Evolutionary conservation across 2,113 vertebrate genomes (phyloP), one percentile per base, ranked within the genome.

Genomic region (Typhlomys cinereus): DNA sequence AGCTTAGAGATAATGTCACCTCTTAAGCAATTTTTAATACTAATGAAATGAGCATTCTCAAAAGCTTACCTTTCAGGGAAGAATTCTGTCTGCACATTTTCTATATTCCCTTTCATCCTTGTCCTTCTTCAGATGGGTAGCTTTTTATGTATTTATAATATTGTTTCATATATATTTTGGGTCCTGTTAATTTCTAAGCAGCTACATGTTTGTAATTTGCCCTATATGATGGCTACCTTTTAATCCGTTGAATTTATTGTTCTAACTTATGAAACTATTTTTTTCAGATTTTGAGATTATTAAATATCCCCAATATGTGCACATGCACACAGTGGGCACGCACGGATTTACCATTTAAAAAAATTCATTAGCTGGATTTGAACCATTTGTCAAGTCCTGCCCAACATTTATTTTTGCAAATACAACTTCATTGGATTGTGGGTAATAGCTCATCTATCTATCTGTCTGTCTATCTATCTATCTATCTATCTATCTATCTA

Each of bases 321-420:
- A n/a, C n/a, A n/a, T n/a, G n/a, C n/a, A n/a, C n/a, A n/a, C n/a
- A n/a, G n/a, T n/a, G n/a, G n/a, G n/a, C n/a, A n/a, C n/a, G n/a
- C n/a, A 64, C 1, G 48, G 48, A 62, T 54, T 92, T 94, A 17
- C 23, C 15, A 81, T 18, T 89, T 36, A 81, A 85, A 95, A 80
- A 27, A 85, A 41, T 12, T 73, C 36, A 3, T 36, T 89, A 76
- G 25, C 29, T 69, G 46, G 14, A 5, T 74, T 52, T 74, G n/a
- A 31, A 14, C 7, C 13, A 34, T 1, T 6, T 17, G 18, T 8
- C 57, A 85, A 84, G 44, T 84, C 41, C 29, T 83, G 52, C 57
- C 41, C 39, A 78, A 34, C n/a, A 44, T 31, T 5, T 85, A 74
- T 23, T 90, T 94, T 75, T 90, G 34, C 59, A 85, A 92, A 95